Percentiles rank a stretch among this genome's conserved stretches.
Evolutionary conservation across 2,797 vertebrate species (phyloP).

Genomic region (Fistularia commersonii): DNA sequence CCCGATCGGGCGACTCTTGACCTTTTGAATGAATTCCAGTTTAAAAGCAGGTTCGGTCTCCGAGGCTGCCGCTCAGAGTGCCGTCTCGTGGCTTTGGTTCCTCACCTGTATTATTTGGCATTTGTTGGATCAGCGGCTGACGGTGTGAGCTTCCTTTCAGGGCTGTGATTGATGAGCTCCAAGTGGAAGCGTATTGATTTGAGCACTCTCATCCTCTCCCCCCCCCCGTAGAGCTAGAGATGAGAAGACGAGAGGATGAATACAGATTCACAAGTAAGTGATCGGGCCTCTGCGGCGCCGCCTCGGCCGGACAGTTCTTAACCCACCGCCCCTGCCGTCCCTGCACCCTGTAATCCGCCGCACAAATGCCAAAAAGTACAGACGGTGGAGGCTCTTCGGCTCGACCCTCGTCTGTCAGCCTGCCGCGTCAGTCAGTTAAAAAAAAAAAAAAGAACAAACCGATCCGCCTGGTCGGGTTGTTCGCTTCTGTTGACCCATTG

Average conservation of each 20-base stretch:
- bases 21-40: too few relatives aligned
- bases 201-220: slow-evolving; percentile 81
- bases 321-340: too few relatives aligned
- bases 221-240: slow-evolving; percentile 98
- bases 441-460: too few relatives aligned
- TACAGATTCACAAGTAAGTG: slow-evolving; percentile 99
- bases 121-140: slow-evolving; percentile 76
- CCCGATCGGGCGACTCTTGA: too few relatives aligned
- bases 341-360: too few relatives aligned
- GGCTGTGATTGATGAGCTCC: slow-evolving; percentile 34
- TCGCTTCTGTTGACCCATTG: too few relatives aligned
- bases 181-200: slow-evolving; percentile 67
- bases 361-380: slow-evolving; percentile 73
- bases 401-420: neutral
- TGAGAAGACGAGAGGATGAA: slow-evolving; percentile 99
- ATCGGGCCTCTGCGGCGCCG: slow-evolving; percentile 42
- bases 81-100: neutral
- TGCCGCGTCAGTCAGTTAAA: too few relatives aligned
- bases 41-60: too few relatives aligned
- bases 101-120: slow-evolving; percentile 67
- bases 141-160: slow-evolving; percentile 9
- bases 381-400: slow-evolving; percentile 12
- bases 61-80: too few relatives aligned
- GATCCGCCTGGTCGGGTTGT: too few relatives aligned
- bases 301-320: too few relatives aligned